Evolutionary conservation across 2,797 vertebrate species (phyloP), one percentile per base, ranked within the genome.

Genomic region (Discoglossus pictus): DNA sequence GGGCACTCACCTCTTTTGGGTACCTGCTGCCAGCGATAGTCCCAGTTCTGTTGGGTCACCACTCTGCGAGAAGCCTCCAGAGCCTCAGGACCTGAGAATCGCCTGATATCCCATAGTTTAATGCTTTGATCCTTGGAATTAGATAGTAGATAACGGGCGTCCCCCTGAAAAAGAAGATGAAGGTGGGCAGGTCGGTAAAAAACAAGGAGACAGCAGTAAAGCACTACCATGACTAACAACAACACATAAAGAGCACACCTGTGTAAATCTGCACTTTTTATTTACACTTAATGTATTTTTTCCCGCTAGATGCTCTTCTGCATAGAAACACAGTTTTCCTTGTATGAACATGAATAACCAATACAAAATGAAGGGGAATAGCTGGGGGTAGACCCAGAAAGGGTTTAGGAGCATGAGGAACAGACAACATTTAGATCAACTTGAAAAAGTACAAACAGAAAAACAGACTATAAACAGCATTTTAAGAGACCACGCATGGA

Each of bases 101-200:
- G 91, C 47, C 95, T 89, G 62, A 97, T 84, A 48, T 97, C 95
- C 95, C 95, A 97, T 25, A 97, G 89, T 73, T 97, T 97, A 78
- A 96, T 95, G 54, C 93, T 94, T 89, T 97, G 95, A 80, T 97
- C 95, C 82, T 97, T 97, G 1, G 94, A 96, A 83, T 97, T 97
- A 74, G 94, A 94, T 75, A 96, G 94, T 72, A 97, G 83, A 75
- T 96, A 97, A 9, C 95, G 89, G 0, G 93, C 93, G 5, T 97
- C 95, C 0, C 94, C 93, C 95, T 97, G 78, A 1, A 6, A 43
- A 64, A 27, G 6, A 42, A 3, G 17, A 23, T n/a, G n/a, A n/a
- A n/a, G n/a, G n/a, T n/a, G n/a, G n/a, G n/a, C n/a, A n/a, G n/a
- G n/a, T n/a, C n/a, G n/a, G n/a, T n/a, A n/a, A n/a, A n/a, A n/a